Evolutionary conservation across 2,797 vertebrate genomes (phyloP), one percentile per base, ranked within the genome.

Genomic region (Zonotrichia albicollis): DNA sequence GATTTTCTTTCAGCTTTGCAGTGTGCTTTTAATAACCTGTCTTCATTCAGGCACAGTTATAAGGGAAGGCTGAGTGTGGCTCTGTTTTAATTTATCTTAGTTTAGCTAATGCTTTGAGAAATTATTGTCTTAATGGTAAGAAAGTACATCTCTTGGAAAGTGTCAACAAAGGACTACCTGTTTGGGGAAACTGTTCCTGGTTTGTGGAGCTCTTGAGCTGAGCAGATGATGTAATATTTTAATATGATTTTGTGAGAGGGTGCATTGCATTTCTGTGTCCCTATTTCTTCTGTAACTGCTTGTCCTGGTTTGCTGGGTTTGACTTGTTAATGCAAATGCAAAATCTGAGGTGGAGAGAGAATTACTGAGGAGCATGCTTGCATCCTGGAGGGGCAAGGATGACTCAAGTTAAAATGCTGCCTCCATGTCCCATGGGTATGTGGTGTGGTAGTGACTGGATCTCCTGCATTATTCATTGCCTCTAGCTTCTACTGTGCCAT

Each of bases 381-480:
- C 0, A 1, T 55, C 79, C 55, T 76, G 67, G 34, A 68, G 91
- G 42, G 30, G 27, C n/a, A 82, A 79, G 80, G 87, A 88, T 93
- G 83, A 61, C 87, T 86, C 81, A 32, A 88, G 53, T 72, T 91
- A 18, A 84, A 81, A 75, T 23, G 55, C 60, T 94, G 77, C 70
- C 71, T 93, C 71, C 34, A 1, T 90, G 32, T 94, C 91, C 91
- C 93, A 26, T 58, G 93, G 89, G 94, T 79, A 54, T 84, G 66
- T 18, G 85, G 2, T 36, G 62, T 86, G 83, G 64, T 73, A 38
- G 68, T 71, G 83, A 90, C 94, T 93, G 83, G n/a, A 68, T 91
- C 92, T 95, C 66, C 60, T 95, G 64, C 91, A 96, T 96, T 95
- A 95, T 96, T 96, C 95, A 96, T 96, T 64, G 48, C 93, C 45